A percentile compares a stretch with the other conserved stretches of the same genome.
These are phyloP conservation scores for Crotophaga sulcirostris DNA, from an alignment of 2,113 vertebrate genomes.

Conservation along the genomic window DNA sequence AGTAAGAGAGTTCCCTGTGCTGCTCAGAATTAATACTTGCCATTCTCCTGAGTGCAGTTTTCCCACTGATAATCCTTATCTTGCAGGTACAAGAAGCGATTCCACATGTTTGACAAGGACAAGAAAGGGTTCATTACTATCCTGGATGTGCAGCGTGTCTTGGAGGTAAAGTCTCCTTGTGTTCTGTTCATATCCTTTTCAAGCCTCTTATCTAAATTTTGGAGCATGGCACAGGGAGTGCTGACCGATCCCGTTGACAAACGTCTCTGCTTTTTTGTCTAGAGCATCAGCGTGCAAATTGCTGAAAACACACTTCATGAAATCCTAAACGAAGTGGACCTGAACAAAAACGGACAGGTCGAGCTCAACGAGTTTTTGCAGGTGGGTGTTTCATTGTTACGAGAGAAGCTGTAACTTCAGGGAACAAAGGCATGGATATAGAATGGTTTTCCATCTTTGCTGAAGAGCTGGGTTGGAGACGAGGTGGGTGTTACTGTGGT, in stretches of 20 bases:
- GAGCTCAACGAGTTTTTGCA: constrained; percentile 94
- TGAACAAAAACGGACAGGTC: constrained; percentile 98
- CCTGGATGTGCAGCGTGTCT: constrained; percentile 90
- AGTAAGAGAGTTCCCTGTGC: background rate
- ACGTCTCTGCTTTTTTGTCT: background rate
- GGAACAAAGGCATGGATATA: fast-evolving
- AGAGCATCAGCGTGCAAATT: constrained; percentile 91
- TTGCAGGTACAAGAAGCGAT: constrained; percentile 92
- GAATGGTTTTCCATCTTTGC: fast-evolving
- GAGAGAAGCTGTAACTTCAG: fast-evolving
- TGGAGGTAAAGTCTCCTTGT: constrained; percentile 78
- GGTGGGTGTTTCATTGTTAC: constrained; percentile 59
- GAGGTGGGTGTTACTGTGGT: fast-evolving
- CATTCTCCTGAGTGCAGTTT: background rate
- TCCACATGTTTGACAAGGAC: constrained; percentile 95
- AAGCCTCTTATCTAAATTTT: background rate
- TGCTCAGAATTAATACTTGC: background rate
- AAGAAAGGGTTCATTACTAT: constrained; percentile 96
- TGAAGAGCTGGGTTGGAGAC: background rate
- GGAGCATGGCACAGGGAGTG: background rate
- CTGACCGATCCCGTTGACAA: background rate
- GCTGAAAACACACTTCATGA: constrained; percentile 92
- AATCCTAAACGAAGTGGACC: constrained; percentile 94
- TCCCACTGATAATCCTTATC: background rate
- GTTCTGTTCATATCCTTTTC: background rate